Percentiles rank a stretch among this genome's conserved stretches.
These are phyloP conservation scores for Bradynema listronoti DNA, from an alignment of 1,140 invertebrate species.

Conservation along the genomic window DNA sequence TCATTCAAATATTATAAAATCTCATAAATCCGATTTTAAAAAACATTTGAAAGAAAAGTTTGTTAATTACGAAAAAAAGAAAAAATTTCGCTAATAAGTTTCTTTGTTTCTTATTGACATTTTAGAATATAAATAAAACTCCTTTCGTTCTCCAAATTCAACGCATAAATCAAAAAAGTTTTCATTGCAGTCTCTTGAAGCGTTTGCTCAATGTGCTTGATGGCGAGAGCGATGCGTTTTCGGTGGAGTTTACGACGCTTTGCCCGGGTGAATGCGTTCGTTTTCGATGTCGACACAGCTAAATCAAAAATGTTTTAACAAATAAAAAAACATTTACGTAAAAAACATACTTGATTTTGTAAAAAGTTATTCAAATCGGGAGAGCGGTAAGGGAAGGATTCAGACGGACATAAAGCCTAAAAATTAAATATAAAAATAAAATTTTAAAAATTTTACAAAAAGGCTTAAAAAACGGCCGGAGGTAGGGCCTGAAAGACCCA, in stretches of 20 bases:
- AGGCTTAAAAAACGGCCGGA: background rate
- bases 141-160: too few species aligned
- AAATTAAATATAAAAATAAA: constrained; percentile 12
- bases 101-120: too few species aligned
- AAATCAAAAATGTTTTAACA: too few species aligned
- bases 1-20: too few species aligned
- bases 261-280: constrained; percentile 42
- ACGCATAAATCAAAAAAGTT: too few species aligned
- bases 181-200: constrained; percentile 41
- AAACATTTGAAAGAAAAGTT: too few species aligned
- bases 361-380: constrained; percentile 48
- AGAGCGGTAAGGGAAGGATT: constrained; percentile 17
- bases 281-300: constrained; percentile 48
- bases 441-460: constrained; percentile 7
- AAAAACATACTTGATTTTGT: constrained; percentile 31
- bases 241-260: constrained; percentile 6
- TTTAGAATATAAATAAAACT: too few species aligned
- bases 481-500: background rate
- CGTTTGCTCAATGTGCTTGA: constrained; percentile 29
- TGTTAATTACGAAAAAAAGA: too few species aligned
- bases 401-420: constrained; percentile 34
- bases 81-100: too few species aligned
- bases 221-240: constrained; percentile 4
- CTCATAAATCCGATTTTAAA: too few species aligned
- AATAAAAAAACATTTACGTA: too few species aligned